Evolutionary conservation across 2,797 vertebrate species (phyloP), one percentile per base, ranked within the genome.

Genomic region (Poecilia picta): DNA sequence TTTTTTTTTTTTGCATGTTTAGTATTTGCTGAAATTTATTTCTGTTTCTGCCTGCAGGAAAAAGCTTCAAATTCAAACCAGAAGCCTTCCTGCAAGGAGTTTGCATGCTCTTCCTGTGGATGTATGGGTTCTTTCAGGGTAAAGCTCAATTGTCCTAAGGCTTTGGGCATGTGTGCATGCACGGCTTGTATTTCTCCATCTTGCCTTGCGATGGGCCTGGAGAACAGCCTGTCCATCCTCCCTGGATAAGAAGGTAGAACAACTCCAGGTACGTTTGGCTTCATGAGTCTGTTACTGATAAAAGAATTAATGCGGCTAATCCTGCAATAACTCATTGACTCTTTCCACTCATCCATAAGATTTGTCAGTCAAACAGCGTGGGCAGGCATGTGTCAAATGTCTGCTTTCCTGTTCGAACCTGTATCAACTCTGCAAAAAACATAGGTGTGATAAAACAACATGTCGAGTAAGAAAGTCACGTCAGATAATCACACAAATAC

Each of bases 11-110:
- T 25, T 53, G 23, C 11, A 13, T 57, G 53, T 28, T 57, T 57
- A 28, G 53, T 57, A 57, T 57, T 57, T 57, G 53, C 53, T 57
- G 53, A 57, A 57, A 57, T 57, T n/a, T 57, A 57, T n/a, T 57
- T 57, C 25, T 57, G 25, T 28, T 57, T n/a, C 53, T 28, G 53
- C 53, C 25, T 57, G 25, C 53, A 57, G 53, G 53, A 57, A 57
- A 39, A 13, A 43, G 64, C 39, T 41, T 41, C 11, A 41, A 68
- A 41, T 25, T 20, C 33, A 25, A 41, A 25, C 64, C 20, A 25
- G 36, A 11, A 39, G 20, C 64, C 36, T 68, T 41, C 64, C 39
- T 43, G 8, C 36, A 25, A 43, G 20, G 23, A 41, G 39, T 41
- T 43, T 41, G 64, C 8, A 53, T 53, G 51, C 11, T 68, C 20